A percentile compares a stretch with the other conserved stretches of the same genome.
Conservation (phyloP, 2,888 invertebrate species). For the Meta bourneti region DNA sequence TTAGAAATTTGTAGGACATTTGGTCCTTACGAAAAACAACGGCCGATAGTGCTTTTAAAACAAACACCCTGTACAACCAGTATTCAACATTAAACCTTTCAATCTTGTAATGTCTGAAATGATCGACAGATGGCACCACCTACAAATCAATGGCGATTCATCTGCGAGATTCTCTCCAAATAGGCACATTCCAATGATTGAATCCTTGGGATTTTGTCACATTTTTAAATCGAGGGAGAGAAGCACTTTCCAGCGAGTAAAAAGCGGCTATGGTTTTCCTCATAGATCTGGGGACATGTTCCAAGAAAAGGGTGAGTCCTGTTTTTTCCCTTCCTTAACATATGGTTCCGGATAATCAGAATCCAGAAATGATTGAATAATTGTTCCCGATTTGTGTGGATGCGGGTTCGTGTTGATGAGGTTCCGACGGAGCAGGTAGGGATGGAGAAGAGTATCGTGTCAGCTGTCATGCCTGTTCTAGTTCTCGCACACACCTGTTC, state of each 20-base stretch:
- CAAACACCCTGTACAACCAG: no score
- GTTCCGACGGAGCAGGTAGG: slow-evolving; percentile 12
- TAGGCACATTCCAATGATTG: slow-evolving; percentile 57
- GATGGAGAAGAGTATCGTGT: background rate
- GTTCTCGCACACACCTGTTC: slow-evolving; percentile 36
- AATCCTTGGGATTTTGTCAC: slow-evolving; percentile 56
- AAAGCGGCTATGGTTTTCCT: slow-evolving; percentile 36
- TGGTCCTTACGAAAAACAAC: no score
- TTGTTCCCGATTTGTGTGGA: slow-evolving; percentile 31
- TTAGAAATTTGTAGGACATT: no score
- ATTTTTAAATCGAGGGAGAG: slow-evolving; percentile 29
- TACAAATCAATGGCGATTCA: slow-evolving; percentile 5
- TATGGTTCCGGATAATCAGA: slow-evolving; percentile 12
- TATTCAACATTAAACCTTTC: no score
- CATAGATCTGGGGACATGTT: slow-evolving; percentile 16
- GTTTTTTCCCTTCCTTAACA: slow-evolving; percentile 8
- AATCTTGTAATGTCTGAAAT: no score
- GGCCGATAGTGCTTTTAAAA: no score
- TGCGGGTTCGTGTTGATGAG: slow-evolving; percentile 20
- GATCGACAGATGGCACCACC: slow-evolving; percentile 47
- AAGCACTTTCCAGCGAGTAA: background rate
- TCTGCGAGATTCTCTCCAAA: slow-evolving; percentile 14
- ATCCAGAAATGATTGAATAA: background rate
- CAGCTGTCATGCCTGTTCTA: slow-evolving; percentile 3
- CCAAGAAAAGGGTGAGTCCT: slow-evolving; percentile 48